Base-by-base conservation (phyloP, 2,888 invertebrate genomes). In the Drosophila paramelanica region DNA sequence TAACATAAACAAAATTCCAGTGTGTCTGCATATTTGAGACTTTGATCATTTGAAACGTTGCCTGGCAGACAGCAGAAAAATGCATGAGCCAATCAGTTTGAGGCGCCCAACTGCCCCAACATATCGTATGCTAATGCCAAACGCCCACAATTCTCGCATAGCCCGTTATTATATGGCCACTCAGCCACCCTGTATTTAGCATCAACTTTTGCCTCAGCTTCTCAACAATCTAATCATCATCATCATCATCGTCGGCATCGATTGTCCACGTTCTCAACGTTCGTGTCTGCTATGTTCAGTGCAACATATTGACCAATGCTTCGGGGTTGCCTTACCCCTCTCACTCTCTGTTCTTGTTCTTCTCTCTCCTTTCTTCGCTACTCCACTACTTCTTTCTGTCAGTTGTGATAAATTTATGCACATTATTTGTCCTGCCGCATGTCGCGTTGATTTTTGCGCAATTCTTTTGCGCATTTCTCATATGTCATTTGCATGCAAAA, bases 401-500 rank as follows among this genome's bases (percentile, higher is more conserved):
- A 73, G 38, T 60, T 71, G 62, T 67, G 79, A 72, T 68, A 72
- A 87, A 83, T 83, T 87, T 83, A 83, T 83, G 83, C 84, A 87
- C 83, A 86, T 83, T 87, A 83, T 83, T 87, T 83, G 83, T 83
- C 67, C 79, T 79, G 72, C 69, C 77, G 76, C 77, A 86, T 87
- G 84, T 87, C 77, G 87, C 84, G 87, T 74, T 83, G 88, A 80
- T 84, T 89, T 89, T 75, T 78, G 65, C 67, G 50, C 65, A 72
- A 78, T 81, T 66, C 76, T 78, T 78, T 76, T 73, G 45, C 73
- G 72, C 71, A 77, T 65, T 75, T 39, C 49, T 72, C 75, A 76
- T 76, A 77, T 77, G 78, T 70, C 77, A 89, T 89, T 86, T 86
- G 88, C 88, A 86, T 86, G 89, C 88, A 81, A 89, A 86, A 89